Percentiles rank a stretch among this genome's conserved stretches.
phyloP scores from a whole-genome alignment of 2,113 vertebrate species.

The Mesembrinibis cayennensis region DNA sequence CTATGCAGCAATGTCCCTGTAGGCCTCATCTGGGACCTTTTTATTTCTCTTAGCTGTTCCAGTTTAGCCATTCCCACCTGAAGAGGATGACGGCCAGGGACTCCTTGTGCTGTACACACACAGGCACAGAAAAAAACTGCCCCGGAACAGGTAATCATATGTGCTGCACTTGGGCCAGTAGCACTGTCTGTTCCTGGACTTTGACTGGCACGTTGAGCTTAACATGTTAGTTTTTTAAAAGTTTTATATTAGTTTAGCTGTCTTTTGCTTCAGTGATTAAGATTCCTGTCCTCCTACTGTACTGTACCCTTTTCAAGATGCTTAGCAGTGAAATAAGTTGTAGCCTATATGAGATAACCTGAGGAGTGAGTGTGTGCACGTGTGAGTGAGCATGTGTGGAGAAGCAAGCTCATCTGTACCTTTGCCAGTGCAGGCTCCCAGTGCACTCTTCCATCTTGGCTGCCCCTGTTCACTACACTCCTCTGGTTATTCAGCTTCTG shows the following conservation, averaged over 20 bases:
- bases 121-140: background rate
- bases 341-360: background rate
- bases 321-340: background rate
- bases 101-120: background rate
- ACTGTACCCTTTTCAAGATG: background rate
- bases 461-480: background rate
- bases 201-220: background rate
- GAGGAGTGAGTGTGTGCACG: fast-evolving
- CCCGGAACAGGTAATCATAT: background rate
- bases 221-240: background rate
- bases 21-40: background rate
- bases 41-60: background rate
- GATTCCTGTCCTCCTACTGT: background rate
- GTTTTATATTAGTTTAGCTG: background rate
- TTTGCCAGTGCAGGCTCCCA: background rate
- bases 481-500: background rate
- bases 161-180: background rate
- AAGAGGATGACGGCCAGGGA: background rate
- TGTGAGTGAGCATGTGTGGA: background rate
- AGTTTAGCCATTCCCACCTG: background rate
- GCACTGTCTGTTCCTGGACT: background rate
- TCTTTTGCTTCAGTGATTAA: background rate
- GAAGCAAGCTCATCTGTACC: background rate
- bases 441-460: background rate
- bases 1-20: background rate